Conservation (phyloP, 2,888 invertebrate species). For the Chaetogeoica ovagalla region DNA sequence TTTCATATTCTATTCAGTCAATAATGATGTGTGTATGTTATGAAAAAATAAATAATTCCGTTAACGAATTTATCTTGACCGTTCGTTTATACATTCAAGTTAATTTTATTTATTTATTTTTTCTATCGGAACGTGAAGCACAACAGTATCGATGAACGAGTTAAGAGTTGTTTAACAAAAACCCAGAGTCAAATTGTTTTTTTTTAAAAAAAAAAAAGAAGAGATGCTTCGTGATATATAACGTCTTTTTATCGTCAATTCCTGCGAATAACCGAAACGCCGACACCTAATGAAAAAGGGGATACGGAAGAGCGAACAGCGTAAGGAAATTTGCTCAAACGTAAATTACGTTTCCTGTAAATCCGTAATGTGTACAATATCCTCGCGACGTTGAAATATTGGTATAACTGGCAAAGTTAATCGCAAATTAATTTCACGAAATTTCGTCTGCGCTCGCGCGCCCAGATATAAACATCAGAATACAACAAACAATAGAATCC, state of each 20-base stretch:
- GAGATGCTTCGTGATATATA: not conserved
- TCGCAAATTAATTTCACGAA: not conserved
- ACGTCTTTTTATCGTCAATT: not conserved
- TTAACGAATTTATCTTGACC: not conserved
- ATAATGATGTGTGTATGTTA: too few relatives aligned
- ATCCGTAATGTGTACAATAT: too few relatives aligned
- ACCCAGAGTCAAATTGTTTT: not conserved
- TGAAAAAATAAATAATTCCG: not conserved
- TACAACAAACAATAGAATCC: not conserved
- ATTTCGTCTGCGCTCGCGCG: too few relatives aligned
- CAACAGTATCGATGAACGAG: not conserved
- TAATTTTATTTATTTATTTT: not conserved
- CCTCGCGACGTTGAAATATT: not conserved
- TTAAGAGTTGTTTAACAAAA: constrained; percentile 9
- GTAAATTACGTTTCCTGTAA: too few relatives aligned
- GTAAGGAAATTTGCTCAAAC: too few relatives aligned
- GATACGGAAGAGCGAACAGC: too few relatives aligned
- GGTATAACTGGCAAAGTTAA: constrained; percentile 1
- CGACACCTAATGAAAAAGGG: not conserved
- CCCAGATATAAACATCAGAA: not conserved
- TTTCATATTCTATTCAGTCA: too few relatives aligned
- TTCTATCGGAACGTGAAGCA: not conserved
- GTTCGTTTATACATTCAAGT: not conserved
- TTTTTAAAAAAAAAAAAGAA: not conserved
- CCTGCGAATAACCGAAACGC: not conserved